Conservation (phyloP, 2,888 invertebrate genomes). For the Unio delphinus region DNA sequence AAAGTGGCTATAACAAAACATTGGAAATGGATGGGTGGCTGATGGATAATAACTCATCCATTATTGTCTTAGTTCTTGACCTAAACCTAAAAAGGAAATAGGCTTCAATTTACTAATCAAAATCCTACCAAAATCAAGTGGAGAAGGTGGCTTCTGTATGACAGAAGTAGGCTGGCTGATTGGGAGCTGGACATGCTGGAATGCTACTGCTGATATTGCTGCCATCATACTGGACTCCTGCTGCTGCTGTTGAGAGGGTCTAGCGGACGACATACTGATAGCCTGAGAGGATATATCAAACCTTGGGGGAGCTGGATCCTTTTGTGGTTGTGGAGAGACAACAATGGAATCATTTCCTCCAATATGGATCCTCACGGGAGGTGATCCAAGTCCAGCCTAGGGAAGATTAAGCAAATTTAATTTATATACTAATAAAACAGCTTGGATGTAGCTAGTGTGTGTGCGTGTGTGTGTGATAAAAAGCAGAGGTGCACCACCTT, state of each 20-base stretch:
- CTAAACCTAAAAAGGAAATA: no score
- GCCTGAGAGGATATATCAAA: slow-evolving; percentile 6
- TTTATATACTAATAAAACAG: neutral
- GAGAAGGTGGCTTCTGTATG: slow-evolving; percentile 28
- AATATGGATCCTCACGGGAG: slow-evolving; percentile 48
- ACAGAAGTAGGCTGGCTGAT: slow-evolving; percentile 17
- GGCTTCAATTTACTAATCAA: no score
- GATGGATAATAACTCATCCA: no score
- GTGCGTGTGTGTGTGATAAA: no score
- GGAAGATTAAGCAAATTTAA: slow-evolving; percentile 1
- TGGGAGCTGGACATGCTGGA: slow-evolving; percentile 6
- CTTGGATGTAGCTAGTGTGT: neutral
- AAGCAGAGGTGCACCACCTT: no score
- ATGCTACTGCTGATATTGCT: slow-evolving; percentile 1
- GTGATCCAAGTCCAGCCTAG: slow-evolving; percentile 25
- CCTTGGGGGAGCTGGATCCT: slow-evolving; percentile 14
- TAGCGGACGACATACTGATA: slow-evolving; percentile 2
- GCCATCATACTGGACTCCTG: neutral
- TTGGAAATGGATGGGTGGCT: no score
- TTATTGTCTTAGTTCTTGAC: no score
- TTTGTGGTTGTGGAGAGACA: slow-evolving; percentile 26
- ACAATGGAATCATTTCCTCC: slow-evolving; percentile 37
- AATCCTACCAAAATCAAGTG: slow-evolving; percentile 29
- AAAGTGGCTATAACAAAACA: no score
- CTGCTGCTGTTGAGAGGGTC: neutral